Base-by-base conservation (phyloP, 2,888 invertebrate genomes). In the Drosophila maculinotata region DNA sequence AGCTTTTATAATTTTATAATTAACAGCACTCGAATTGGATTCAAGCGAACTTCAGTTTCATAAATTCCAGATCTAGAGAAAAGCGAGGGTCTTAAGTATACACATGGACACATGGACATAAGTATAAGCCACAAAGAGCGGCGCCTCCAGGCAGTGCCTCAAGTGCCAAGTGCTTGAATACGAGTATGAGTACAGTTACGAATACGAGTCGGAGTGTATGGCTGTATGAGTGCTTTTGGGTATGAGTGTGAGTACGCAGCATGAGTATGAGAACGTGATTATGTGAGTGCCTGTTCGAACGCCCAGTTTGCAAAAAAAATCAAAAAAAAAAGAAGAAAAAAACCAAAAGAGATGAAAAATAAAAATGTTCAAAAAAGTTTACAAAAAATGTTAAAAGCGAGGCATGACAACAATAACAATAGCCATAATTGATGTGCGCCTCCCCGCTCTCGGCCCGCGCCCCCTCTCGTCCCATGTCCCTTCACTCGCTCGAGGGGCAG, bases 401-500 rank as follows among this genome's bases (percentile, higher is more conserved):
- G 36, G 25, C 68, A 57, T 51, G 64, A 53, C 52, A 45, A 54
- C 45, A 66, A 62, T 66, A 70, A 74, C 71, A 74, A 74, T 56
- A 52, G 64, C 28, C 67, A 56, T 59, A 71, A 74, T 59, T 71
- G 63, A 63, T 63, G 48, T 49, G 51, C 57, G 33, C n/a, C n/a
- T n/a, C n/a, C n/a, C n/a, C 44, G 8, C 30, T 30, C 23, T 28
- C 3, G n/a, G n/a, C n/a, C n/a, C n/a, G n/a, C n/a, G n/a, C 41
- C 5, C 30, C n/a, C 23, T 23, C 52, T 6, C 26, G 12, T 5
- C 17, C 20, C 20, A 20, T 4, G 4, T 3, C 10, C 12, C 1
- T 9, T 14, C 54, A 5, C 9, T 8, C 4, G 17, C 1, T 25
- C 8, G 35, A 33, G 51, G 14, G 15, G 26, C 39, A 51, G 76